phyloP scores from a whole-genome alignment of 2,113 vertebrate species.

The Vicugna pacos region DNA sequence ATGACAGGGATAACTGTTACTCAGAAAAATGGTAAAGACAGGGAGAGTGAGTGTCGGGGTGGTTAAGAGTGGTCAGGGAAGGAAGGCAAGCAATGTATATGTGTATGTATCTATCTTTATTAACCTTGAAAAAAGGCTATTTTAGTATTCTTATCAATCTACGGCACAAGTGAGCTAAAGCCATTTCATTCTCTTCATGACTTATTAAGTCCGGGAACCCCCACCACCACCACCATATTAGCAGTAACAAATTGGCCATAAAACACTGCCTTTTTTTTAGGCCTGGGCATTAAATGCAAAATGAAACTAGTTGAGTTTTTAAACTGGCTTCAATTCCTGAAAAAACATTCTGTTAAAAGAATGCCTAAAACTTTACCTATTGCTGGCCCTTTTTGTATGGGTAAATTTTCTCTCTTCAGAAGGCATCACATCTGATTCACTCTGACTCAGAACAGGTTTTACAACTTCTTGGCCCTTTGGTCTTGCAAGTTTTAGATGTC shows the following conservation, averaged over 20 bases:
- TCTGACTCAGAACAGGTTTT: slow-evolving; percentile 73
- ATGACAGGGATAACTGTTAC: slow-evolving; percentile 18
- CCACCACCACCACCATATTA: no score
- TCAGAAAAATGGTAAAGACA: background rate
- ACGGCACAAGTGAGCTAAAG: background rate
- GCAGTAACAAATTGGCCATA: background rate
- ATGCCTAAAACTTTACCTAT: background rate
- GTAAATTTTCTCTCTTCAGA: background rate
- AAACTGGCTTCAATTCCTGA: background rate
- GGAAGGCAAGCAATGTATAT: background rate
- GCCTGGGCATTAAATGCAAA: background rate
- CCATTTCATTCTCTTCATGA: background rate
- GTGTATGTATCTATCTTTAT: background rate
- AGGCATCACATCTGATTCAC: background rate
- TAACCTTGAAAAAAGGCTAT: background rate
- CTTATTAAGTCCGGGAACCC: slow-evolving; percentile 1
- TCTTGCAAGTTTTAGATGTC: slow-evolving; percentile 1
- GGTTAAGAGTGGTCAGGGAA: background rate
- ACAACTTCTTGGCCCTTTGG: slow-evolving; percentile 59
- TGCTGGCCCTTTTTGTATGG: background rate
- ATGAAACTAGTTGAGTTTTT: background rate
- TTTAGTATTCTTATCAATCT: background rate
- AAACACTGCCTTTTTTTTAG: background rate
- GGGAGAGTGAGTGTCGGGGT: background rate
- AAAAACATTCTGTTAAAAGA: background rate